phyloP scores from a whole-genome alignment of 2,797 vertebrate species.

The Bradypodion ventrale region DNA sequence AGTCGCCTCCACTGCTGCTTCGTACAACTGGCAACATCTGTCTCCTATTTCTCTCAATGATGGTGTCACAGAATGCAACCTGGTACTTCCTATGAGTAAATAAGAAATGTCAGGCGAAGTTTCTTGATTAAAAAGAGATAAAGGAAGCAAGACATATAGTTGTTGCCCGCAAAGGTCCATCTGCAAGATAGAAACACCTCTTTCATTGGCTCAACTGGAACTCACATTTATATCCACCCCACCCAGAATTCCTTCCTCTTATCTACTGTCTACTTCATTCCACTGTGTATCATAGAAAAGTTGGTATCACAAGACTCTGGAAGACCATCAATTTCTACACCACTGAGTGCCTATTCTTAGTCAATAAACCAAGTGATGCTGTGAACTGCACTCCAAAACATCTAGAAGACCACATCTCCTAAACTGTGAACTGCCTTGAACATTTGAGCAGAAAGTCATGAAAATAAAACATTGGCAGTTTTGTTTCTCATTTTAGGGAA shows the following conservation, averaged over 20 bases:
- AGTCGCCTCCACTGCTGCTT: slow-evolving; percentile 82
- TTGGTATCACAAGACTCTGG: not conserved
- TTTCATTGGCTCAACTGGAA: not conserved
- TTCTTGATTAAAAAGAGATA: not conserved
- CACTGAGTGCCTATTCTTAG: not conserved
- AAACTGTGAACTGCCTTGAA: not conserved
- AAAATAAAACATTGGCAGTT: not conserved
- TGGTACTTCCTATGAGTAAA: slow-evolving; percentile 88
- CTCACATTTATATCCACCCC: not conserved
- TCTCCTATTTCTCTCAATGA: slow-evolving; percentile 94
- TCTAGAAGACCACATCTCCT: not conserved
- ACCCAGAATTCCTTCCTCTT: not conserved
- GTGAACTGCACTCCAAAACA: not conserved
- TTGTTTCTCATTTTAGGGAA: not conserved
- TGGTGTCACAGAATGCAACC: slow-evolving; percentile 96
- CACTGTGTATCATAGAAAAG: not conserved
- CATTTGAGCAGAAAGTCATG: not conserved
- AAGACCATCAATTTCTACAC: too few species aligned
- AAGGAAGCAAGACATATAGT: not conserved
- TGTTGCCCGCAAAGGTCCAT: too few species aligned
- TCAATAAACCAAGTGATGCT: not conserved
- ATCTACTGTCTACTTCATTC: not conserved
- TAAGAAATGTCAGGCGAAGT: not conserved
- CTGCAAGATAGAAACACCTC: too few species aligned
- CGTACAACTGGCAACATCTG: slow-evolving; percentile 84